Evolutionary conservation across 2,113 vertebrate genomes (phyloP).

Genomic region (Orientallactaga bullata): DNA sequence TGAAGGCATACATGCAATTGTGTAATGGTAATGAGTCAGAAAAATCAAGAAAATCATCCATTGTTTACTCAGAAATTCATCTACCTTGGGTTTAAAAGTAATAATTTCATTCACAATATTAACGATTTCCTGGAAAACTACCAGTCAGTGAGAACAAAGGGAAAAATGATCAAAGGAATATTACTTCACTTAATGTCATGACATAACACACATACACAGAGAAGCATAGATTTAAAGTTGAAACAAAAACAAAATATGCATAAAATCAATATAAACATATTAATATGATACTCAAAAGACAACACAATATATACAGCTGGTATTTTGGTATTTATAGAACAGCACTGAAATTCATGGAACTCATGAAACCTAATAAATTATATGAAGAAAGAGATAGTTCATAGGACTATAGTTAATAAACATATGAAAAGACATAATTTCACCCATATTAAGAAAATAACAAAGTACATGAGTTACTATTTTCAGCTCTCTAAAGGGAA

Average conservation of each 20-base stretch:
- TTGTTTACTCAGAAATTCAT: background rate
- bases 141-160: background rate
- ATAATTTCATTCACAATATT: background rate
- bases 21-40: background rate
- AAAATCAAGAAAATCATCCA: background rate
- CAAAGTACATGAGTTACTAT: slow-evolving; percentile 14
- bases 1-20: background rate
- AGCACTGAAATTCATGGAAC: background rate
- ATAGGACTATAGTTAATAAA: background rate
- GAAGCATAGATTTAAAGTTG: background rate
- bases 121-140: slow-evolving; percentile 19
- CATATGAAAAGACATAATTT: background rate
- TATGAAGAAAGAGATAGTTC: background rate
- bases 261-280: background rate
- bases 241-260: background rate
- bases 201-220: background rate
- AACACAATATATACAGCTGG: background rate
- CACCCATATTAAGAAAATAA: background rate
- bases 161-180: background rate
- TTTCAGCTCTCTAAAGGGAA: background rate
- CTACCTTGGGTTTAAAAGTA: background rate
- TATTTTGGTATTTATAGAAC: background rate
- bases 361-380: background rate
- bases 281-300: background rate
- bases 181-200: background rate